A percentile compares a stretch with the other conserved stretches of the same genome.
phyloP scores from a whole-genome alignment of 2,888 invertebrate genomes.

The Eulithis prunata region DNA sequence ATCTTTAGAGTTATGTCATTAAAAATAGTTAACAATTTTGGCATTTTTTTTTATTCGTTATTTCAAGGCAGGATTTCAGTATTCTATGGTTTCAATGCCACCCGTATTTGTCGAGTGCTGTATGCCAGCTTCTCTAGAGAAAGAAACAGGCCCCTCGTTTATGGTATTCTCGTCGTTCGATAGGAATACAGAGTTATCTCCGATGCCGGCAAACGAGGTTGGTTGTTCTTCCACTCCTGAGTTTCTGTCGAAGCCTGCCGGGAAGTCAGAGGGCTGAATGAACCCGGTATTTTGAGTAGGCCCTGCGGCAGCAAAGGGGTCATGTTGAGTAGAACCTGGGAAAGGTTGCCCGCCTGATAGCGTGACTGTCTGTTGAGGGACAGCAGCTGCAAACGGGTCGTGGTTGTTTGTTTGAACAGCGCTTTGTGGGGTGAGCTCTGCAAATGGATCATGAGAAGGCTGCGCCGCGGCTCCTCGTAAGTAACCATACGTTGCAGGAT shows the following conservation, averaged over 20 bases:
- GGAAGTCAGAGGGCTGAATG: slow-evolving; percentile 56
- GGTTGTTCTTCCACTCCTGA: slow-evolving; percentile 57
- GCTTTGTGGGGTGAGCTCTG: slow-evolving; percentile 57
- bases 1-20: slow-evolving; percentile 8
- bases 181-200: slow-evolving; percentile 49
- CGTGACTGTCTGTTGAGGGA: slow-evolving; percentile 55
- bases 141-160: slow-evolving; percentile 64
- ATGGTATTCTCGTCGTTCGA: slow-evolving; percentile 51
- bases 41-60: background rate
- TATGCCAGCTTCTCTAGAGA: slow-evolving; percentile 71
- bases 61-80: slow-evolving; percentile 47
- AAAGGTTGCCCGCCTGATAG: slow-evolving; percentile 58
- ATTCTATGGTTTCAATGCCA: slow-evolving; percentile 66
- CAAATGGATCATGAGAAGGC: slow-evolving; percentile 58
- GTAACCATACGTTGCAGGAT: slow-evolving; percentile 66
- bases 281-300: slow-evolving; percentile 50
- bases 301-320: slow-evolving; percentile 54
- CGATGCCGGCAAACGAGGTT: slow-evolving; percentile 55
- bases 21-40: slow-evolving; percentile 29
- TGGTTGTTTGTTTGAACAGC: slow-evolving; percentile 51
- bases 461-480: slow-evolving; percentile 60
- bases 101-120: slow-evolving; percentile 69
- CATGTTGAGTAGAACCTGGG: slow-evolving; percentile 51
- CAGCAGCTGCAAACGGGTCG: slow-evolving; percentile 58
- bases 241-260: slow-evolving; percentile 51